A percentile compares a stretch with the other conserved stretches of the same genome.
Conservation (phyloP, 1,140 invertebrate genomes). For the Listronotus oregonensis region DNA sequence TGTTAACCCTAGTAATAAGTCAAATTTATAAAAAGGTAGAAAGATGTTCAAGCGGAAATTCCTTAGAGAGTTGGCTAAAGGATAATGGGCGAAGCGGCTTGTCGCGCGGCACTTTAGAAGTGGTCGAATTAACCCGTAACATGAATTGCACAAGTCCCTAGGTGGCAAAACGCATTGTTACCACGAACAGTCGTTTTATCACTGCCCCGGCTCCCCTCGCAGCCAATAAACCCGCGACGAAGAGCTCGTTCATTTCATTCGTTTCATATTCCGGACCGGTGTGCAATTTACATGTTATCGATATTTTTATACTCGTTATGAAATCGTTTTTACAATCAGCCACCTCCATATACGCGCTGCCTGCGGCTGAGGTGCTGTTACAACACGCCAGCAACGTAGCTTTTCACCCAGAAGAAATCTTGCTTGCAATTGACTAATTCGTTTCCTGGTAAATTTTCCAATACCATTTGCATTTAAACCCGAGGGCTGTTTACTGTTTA, state of each 20-base stretch:
- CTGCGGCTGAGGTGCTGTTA: slow-evolving; percentile 29
- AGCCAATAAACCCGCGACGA: slow-evolving; percentile 53
- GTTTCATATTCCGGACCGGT: slow-evolving; percentile 53
- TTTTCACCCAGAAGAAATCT: slow-evolving; percentile 33
- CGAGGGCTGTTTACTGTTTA: too few relatives aligned
- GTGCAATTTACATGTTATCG: slow-evolving; percentile 56
- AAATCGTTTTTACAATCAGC: slow-evolving; percentile 53
- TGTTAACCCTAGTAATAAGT: too few relatives aligned
- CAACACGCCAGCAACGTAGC: slow-evolving; percentile 9
- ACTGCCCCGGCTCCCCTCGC: slow-evolving; percentile 43
- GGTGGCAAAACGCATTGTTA: slow-evolving; percentile 50
- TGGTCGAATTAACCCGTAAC: slow-evolving; percentile 50
- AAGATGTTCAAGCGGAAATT: not conserved
- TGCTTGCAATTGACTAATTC: slow-evolving; percentile 26
- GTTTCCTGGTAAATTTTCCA: slow-evolving; percentile 18
- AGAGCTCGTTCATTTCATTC: slow-evolving; percentile 54
- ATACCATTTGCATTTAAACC: slow-evolving; percentile 6
- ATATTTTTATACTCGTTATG: slow-evolving; percentile 56
- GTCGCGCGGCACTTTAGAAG: slow-evolving; percentile 41
- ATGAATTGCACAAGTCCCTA: slow-evolving; percentile 52
- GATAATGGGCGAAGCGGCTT: slow-evolving; percentile 27
- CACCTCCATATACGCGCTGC: slow-evolving; percentile 39
- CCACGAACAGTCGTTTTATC: slow-evolving; percentile 54
- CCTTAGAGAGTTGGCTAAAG: slow-evolving; percentile 23
- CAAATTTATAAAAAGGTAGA: too few relatives aligned